These are phyloP conservation scores for Globodera ellingtonae DNA, from an alignment of 1,140 invertebrate genomes.

Conservation along the genomic window DNA sequence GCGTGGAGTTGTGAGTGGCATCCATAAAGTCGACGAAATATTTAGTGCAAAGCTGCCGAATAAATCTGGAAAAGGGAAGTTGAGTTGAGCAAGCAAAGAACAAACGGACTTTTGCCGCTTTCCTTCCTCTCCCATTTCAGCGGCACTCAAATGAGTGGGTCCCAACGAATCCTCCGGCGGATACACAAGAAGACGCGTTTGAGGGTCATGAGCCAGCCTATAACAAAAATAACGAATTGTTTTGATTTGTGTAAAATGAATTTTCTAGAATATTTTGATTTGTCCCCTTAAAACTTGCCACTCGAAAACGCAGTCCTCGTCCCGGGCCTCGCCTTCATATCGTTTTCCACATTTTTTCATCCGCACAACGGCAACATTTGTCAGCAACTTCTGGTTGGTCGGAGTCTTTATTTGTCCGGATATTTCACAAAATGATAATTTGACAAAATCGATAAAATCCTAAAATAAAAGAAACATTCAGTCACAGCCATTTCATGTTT, in stretches of 20 bases:
- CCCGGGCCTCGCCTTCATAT: conserved; percentile 83
- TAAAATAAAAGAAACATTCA: no score
- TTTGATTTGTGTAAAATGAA: no score
- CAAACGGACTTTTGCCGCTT: not conserved
- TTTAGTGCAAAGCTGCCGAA: conserved; percentile 39
- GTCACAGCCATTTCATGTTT: no score
- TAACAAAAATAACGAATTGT: not conserved
- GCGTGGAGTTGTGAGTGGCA: conserved; percentile 25
- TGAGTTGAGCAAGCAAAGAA: not conserved
- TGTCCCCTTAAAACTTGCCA: not conserved
- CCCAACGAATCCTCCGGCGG: conserved; percentile 15
- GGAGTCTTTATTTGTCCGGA: conserved; percentile 74
- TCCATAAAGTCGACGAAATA: conserved; percentile 35
- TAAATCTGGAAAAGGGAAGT: conserved; percentile 12
- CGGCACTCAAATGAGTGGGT: not conserved
- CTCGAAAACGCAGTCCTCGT: conserved; percentile 34
- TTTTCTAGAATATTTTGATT: no score
- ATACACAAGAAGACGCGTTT: conserved; percentile 15
- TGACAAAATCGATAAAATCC: no score
- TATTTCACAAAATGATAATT: conserved; percentile 1
- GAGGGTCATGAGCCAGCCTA: conserved; percentile 18
- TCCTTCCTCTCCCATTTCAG: not conserved
- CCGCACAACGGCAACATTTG: conserved; percentile 97
- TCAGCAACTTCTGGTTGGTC: conserved; percentile 96
- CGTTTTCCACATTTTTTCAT: conserved; percentile 97